Conservation (phyloP, 2,113 vertebrate species). For the Microtus pennsylvanicus region DNA sequence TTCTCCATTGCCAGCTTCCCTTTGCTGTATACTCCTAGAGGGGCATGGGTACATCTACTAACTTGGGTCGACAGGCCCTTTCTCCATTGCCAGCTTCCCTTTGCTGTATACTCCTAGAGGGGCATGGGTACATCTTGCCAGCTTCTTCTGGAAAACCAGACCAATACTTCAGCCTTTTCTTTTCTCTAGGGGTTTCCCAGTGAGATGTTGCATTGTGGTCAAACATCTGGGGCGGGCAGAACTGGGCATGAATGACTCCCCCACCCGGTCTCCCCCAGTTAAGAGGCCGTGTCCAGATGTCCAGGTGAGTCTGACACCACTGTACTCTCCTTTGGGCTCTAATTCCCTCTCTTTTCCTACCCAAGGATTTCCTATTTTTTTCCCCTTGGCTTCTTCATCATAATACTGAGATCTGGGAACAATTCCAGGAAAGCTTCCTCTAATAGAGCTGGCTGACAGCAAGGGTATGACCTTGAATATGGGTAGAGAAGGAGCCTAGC, state of each 20-base stretch:
- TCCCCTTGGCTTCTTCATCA: constrained; percentile 42
- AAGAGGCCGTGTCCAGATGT: constrained; percentile 93
- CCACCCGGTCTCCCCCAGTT: constrained; percentile 92
- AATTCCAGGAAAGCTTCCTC: constrained; percentile 37
- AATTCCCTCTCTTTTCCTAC: background rate
- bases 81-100: constrained; percentile 24
- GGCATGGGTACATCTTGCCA: constrained; percentile 23
- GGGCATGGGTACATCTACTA: background rate
- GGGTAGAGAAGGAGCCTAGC: constrained; percentile 14
- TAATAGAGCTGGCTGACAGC: constrained; percentile 16
- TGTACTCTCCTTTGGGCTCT: background rate
- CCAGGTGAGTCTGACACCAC: constrained; percentile 88
- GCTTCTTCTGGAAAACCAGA: background rate
- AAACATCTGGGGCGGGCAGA: constrained; percentile 94
- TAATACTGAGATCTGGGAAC: constrained; percentile 50
- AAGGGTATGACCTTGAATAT: constrained; percentile 49
- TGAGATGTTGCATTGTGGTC: constrained; percentile 93
- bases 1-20: constrained; percentile 22
- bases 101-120: background rate
- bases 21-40: background rate
- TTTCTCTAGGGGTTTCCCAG: constrained; percentile 87
- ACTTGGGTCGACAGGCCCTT: background rate
- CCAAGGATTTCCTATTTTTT: constrained; percentile 25
- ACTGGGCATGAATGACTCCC: constrained; percentile 69
- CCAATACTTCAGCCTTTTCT: constrained; percentile 55